A percentile compares a stretch with the other conserved stretches of the same genome.
Conservation (phyloP, 2,888 invertebrate species). For the Lissonota sp. region DNA sequence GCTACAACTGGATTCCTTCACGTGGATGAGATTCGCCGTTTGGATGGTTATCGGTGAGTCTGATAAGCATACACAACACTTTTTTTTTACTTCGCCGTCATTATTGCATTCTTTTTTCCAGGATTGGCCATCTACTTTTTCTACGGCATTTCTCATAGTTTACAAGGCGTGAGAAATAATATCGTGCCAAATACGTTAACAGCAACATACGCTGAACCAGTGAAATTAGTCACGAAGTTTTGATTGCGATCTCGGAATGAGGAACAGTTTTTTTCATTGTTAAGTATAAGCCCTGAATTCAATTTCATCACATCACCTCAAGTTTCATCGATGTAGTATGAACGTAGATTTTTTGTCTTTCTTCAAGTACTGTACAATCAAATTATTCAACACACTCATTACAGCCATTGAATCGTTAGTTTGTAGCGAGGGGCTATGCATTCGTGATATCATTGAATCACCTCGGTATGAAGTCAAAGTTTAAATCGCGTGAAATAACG, state of each 20-base stretch:
- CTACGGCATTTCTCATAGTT: conserved; percentile 93
- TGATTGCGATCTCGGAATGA: conserved; percentile 9
- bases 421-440: too few species aligned
- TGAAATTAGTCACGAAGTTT: conserved; percentile 69
- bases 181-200: conserved; percentile 69
- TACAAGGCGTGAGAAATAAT: conserved; percentile 84
- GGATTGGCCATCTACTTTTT: conserved; percentile 94
- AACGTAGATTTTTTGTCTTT: conserved; percentile 11
- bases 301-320: conserved; percentile 14
- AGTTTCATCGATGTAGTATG: conserved; percentile 35
- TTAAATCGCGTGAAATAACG: too few species aligned
- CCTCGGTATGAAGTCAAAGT: too few species aligned
- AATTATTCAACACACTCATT: conserved; percentile 46
- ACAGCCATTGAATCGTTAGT: conserved; percentile 52
- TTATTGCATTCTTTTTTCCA: conserved; percentile 80
- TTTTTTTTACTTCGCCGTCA: background rate
- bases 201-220: conserved; percentile 71
- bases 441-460: too few species aligned
- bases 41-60: conserved; percentile 92
- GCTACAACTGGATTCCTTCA: conserved; percentile 93
- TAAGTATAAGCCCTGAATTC: background rate
- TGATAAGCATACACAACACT: background rate
- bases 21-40: conserved; percentile 94
- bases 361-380: conserved; percentile 8
- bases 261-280: background rate